Base-by-base conservation (phyloP, 2,888 invertebrate genomes). In the Pelosia muscerda region DNA sequence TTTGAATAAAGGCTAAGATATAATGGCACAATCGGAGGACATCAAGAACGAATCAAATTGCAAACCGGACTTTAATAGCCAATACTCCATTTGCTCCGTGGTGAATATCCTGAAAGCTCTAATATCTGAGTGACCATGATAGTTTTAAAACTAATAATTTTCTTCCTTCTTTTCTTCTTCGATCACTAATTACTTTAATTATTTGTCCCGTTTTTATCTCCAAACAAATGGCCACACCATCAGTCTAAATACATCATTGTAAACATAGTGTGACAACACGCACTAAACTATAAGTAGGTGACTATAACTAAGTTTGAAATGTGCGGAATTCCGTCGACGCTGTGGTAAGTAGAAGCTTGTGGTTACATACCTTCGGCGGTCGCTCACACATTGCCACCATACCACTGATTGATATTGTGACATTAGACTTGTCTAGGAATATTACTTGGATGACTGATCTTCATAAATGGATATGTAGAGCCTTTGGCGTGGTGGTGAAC, bases 351-450 rank as follows among this genome's bases (percentile, higher is more conserved):
- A 31, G 56, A 54, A 23, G 53, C 63, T 53, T 69, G 79, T 26
- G 79, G 79, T 77, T 55, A 64, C 75, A 79, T 79, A 67, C 79
- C 79, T n/a, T 10, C 26, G 61, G 66, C 54, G 68, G 70, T 69
- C 23, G 57, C 68, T 60, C 53, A 55, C 71, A 64, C 68, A 65
- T 62, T 60, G 15, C 2, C 2, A 19, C 63, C 23, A 23, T 31
- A 25, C 56, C 38, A 60, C 57, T 68, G 71, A 74, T 75, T 73
- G 65, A 69, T 71, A 56, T 63, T 31, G 22, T 63, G 54, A 25
- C 61, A 28, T 53, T 34, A 59, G 22, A 22, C 28, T 53, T 62
- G 26, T 25, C 34, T 42, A 2, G 28, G 19, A 38, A 34, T 23
- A 56, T 26, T 56, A 42, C n/a, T n/a, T 49, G 9, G 0, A 49